Evolutionary conservation across 2,113 vertebrate genomes (phyloP).

Genomic region (Vulpes lagopus): DNA sequence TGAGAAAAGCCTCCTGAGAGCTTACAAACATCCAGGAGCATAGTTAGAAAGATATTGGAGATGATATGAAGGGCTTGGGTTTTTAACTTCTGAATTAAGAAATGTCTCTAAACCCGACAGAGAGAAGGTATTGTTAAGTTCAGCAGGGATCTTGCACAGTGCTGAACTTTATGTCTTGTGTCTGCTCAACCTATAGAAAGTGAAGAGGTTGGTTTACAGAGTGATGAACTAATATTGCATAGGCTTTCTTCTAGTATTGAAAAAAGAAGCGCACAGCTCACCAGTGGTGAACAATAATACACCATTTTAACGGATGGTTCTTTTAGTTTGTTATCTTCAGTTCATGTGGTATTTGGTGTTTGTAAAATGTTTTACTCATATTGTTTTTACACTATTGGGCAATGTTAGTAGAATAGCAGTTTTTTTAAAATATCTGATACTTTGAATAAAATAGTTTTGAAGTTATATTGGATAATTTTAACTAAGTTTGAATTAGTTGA

Average conservation of each 20-base stretch:
- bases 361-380: not conserved
- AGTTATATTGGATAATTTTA: not conserved
- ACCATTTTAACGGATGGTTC: not conserved
- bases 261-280: not conserved
- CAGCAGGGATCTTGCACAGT: not conserved
- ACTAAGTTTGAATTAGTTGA: conserved; percentile 31
- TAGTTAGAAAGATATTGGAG: not conserved
- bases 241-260: not conserved
- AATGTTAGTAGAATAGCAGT: conserved; percentile 22
- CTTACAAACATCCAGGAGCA: not conserved
- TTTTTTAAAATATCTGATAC: not conserved
- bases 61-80: not conserved
- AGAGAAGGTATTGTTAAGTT: not conserved
- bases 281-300: not conserved
- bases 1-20: not conserved
- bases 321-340: not conserved
- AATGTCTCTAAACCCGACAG: not conserved
- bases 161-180: not conserved
- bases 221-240: not conserved
- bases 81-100: not conserved
- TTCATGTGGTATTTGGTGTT: not conserved
- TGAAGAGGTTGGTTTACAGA: conserved; percentile 15
- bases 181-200: not conserved
- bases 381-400: conserved; percentile 11
- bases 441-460: conserved; percentile 42